Conservation (phyloP, 2,797 vertebrate species). For the Ambastaia sidthimunki region DNA sequence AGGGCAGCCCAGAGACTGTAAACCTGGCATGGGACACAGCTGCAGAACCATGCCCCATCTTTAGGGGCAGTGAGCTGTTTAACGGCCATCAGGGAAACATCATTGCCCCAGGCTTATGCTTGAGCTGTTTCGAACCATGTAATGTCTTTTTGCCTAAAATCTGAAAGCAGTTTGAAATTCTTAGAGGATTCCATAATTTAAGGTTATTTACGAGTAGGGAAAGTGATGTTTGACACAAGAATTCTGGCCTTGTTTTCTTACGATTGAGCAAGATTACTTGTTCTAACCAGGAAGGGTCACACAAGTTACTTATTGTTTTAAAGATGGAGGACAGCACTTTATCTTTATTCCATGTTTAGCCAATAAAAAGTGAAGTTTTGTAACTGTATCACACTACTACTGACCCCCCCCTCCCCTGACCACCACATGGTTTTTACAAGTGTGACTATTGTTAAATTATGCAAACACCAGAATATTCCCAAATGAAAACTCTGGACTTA, state of each 20-base stretch:
- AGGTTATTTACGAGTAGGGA: conserved; percentile 14
- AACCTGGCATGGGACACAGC: conserved; percentile 72
- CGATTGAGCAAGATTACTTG: not conserved
- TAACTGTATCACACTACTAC: not conserved
- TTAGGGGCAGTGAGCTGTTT: conserved; percentile 46
- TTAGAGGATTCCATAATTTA: not conserved
- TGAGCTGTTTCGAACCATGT: conserved; percentile 31
- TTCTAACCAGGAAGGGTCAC: not conserved
- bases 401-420: not conserved
- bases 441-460: conserved; percentile 35
- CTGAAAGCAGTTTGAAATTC: conserved; percentile 25
- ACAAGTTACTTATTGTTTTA: not conserved
- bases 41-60: conserved; percentile 49
- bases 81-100: conserved; percentile 51
- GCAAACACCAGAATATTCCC: conserved; percentile 37
- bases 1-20: conserved; percentile 83
- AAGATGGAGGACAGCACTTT: not conserved
- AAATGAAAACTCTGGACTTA: conserved; percentile 11
- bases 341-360: not conserved
- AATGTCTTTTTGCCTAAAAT: conserved; percentile 17
- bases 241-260: conserved; percentile 1
- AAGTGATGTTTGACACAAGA: not conserved
- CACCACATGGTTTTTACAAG: conserved; percentile 25
- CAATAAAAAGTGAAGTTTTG: not conserved
- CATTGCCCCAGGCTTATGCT: conserved; percentile 39